A percentile compares a stretch with the other conserved stretches of the same genome.
These are phyloP conservation scores for Eurytoma californica DNA, from an alignment of 2,888 invertebrate genomes.

Conservation along the genomic window DNA sequence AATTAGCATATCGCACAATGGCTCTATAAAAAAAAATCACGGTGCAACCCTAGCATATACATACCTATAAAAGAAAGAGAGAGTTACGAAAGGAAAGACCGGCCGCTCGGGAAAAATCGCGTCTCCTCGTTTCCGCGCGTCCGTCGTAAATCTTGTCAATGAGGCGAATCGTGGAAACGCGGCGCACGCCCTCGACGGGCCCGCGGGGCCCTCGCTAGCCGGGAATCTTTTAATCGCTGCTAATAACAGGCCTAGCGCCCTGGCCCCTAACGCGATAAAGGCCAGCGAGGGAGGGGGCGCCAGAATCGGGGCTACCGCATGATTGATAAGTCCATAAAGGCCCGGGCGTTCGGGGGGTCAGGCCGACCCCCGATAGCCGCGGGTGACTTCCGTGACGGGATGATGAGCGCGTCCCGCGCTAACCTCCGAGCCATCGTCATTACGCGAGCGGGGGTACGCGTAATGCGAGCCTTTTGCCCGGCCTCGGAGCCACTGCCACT, in stretches of 20 bases:
- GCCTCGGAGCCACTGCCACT: conserved; percentile 70
- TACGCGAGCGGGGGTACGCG: conserved; percentile 57
- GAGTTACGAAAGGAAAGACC: conserved; percentile 1
- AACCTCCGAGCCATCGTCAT: conserved; percentile 72
- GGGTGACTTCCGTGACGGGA: conserved; percentile 74
- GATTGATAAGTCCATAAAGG: conserved; percentile 75
- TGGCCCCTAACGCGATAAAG: conserved; percentile 47
- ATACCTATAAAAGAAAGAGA: neutral
- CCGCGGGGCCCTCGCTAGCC: conserved; percentile 9
- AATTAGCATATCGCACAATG: conserved; percentile 38
- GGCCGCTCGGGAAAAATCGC: neutral
- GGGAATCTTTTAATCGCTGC: conserved; percentile 73
- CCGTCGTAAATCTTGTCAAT: conserved; percentile 69
- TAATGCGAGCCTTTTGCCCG: conserved; percentile 67
- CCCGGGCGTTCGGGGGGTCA: conserved; percentile 61
- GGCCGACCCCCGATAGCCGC: conserved; percentile 64
- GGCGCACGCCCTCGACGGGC: conserved; percentile 46
- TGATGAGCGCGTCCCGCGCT: conserved; percentile 68
- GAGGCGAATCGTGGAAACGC: conserved; percentile 69
- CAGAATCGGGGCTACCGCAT: conserved; percentile 67
- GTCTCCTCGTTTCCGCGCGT: conserved; percentile 12
- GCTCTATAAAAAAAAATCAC: neutral
- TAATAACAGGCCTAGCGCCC: conserved; percentile 68
- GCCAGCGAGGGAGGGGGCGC: conserved; percentile 21
- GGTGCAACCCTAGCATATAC: neutral